phyloP scores from a whole-genome alignment of 92 coral and sea anemone species.

The Porites divaricata region DNA sequence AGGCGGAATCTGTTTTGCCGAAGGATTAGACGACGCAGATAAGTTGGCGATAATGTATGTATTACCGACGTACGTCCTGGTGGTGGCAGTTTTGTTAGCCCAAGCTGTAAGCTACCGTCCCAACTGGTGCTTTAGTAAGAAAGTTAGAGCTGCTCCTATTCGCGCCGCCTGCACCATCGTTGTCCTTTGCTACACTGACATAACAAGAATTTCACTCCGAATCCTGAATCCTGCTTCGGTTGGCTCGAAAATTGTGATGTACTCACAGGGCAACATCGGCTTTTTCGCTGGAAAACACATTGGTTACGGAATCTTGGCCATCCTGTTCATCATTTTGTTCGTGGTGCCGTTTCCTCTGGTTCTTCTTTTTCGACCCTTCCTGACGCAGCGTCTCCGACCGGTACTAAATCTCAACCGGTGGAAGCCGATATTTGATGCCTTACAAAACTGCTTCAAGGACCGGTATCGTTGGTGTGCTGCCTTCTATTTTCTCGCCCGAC shows the following conservation, averaged over 20 bases:
- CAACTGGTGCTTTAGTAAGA: slow-evolving; percentile 63
- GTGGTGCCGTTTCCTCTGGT: slow-evolving; percentile 80
- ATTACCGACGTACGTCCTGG: slow-evolving; percentile 76
- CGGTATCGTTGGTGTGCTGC: slow-evolving; percentile 93
- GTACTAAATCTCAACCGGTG: slow-evolving; percentile 65
- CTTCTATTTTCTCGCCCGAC: slow-evolving; percentile 78
- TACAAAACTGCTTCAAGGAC: slow-evolving; percentile 91
- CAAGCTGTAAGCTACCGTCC: slow-evolving; percentile 65
- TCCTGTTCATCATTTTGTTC: slow-evolving; percentile 61
- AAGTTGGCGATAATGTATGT: slow-evolving; percentile 82
- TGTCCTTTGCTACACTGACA: slow-evolving; percentile 92
- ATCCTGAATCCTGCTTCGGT: slow-evolving; percentile 73
- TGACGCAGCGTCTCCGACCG: slow-evolving; percentile 61
- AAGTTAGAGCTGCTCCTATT: slow-evolving; percentile 74
- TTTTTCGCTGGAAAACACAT: slow-evolving; percentile 81
- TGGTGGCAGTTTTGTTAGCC: slow-evolving; percentile 69
- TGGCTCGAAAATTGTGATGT: slow-evolving; percentile 53
- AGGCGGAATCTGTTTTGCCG: slow-evolving; percentile 80
- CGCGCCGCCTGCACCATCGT: slow-evolving; percentile 92
- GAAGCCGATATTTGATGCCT: slow-evolving; percentile 85
- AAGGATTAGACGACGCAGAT: slow-evolving; percentile 79
- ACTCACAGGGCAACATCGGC: slow-evolving; percentile 68
- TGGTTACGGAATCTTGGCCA: slow-evolving; percentile 74
- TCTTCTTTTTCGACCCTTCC: slow-evolving; percentile 68
- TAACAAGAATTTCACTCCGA: slow-evolving; percentile 86